Percentiles rank a stretch among this genome's conserved stretches.
These are phyloP conservation scores for Nannobrachium achirus DNA, from an alignment of 2,113 vertebrate genomes.

Conservation along the genomic window DNA sequence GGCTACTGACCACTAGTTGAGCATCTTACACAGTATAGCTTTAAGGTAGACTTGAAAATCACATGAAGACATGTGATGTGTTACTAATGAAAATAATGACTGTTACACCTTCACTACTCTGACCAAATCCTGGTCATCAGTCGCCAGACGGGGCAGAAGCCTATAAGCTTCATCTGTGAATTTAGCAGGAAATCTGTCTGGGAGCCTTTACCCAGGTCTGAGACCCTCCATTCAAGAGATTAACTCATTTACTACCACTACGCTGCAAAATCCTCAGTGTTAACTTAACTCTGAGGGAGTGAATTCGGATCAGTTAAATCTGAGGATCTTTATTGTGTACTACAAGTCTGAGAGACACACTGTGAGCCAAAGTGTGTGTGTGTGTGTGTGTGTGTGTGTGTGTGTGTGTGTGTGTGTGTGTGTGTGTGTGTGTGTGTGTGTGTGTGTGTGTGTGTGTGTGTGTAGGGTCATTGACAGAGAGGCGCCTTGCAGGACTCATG, in stretches of 20 bases:
- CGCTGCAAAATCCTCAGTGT: too few relatives aligned
- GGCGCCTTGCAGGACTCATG: slow-evolving; percentile 12
- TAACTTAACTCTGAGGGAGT: not conserved
- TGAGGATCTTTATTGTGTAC: too few relatives aligned
- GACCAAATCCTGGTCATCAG: too few relatives aligned
- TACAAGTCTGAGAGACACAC: not conserved
- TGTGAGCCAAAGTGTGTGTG: not conserved
- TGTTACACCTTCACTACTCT: too few relatives aligned
- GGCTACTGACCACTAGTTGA: too few relatives aligned
- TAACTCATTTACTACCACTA: slow-evolving; percentile 41
- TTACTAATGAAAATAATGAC: too few relatives aligned
- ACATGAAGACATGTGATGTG: too few relatives aligned
- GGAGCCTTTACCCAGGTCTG: slow-evolving; percentile 12
- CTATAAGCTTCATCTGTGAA: slow-evolving; percentile 5
- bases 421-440: not conserved
- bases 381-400: not conserved
- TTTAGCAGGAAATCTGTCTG: slow-evolving; percentile 26
- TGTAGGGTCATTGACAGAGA: slow-evolving; percentile 19
- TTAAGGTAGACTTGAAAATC: too few relatives aligned
- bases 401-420: not conserved
- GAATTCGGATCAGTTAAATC: too few relatives aligned
- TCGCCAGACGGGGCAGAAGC: too few relatives aligned
- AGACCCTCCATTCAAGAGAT: slow-evolving; percentile 27
- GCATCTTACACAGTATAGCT: too few relatives aligned
- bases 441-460: not conserved